Percentiles rank a stretch among this genome's conserved stretches.
Evolutionary conservation across 2,113 vertebrate species (phyloP).

Genomic region (Gallinago undulata): DNA sequence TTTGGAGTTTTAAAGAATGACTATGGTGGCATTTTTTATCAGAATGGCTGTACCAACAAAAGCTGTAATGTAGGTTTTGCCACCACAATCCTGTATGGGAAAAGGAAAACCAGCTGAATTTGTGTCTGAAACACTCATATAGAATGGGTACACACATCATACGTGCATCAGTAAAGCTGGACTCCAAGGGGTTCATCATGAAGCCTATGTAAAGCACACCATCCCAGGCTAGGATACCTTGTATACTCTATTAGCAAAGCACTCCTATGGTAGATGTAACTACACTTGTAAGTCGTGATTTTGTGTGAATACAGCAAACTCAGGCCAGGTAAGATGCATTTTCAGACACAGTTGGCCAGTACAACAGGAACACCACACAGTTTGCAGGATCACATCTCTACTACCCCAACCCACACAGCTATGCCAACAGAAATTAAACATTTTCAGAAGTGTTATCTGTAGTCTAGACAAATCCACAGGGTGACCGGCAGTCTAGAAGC

Average conservation of each 20-base stretch:
- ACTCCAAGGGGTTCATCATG: background rate
- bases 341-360: background rate
- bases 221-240: background rate
- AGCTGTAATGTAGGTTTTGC: background rate
- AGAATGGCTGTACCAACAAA: background rate
- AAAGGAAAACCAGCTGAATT: background rate
- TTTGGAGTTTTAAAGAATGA: background rate
- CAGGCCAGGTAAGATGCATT: background rate
- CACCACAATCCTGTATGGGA: background rate
- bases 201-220: background rate
- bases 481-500: background rate
- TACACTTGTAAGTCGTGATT: background rate
- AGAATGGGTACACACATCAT: background rate
- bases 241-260: background rate
- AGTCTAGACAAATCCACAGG: constrained; percentile 16
- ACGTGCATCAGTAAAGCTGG: background rate
- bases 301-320: background rate
- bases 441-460: background rate
- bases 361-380: background rate
- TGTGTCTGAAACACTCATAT: background rate
- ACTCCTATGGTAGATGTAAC: rapidly evolving
- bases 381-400: background rate
- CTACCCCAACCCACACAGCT: background rate
- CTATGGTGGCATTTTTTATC: background rate
- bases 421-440: background rate